phyloP scores from a whole-genome alignment of 2,797 vertebrate genomes.

The Trichosurus vulpecula region DNA sequence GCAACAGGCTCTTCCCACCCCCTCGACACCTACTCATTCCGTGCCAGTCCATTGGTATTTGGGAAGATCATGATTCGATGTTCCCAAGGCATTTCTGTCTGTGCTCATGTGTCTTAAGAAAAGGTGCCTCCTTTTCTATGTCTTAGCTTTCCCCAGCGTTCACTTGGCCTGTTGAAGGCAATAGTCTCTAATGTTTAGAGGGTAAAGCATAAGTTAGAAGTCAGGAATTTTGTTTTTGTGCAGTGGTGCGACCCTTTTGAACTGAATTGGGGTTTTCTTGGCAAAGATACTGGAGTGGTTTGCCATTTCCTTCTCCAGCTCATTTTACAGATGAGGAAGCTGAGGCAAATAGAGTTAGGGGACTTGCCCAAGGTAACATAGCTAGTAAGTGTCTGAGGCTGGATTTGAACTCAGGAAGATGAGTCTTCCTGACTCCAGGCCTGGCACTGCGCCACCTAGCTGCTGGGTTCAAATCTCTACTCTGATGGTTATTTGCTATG shows the following conservation, averaged over 20 bases:
- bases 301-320: neutral
- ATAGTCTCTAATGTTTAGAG: neutral
- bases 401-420: neutral
- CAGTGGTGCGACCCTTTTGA: neutral
- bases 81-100: neutral
- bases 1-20: neutral
- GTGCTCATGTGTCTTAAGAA: neutral
- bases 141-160: neutral
- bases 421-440: neutral
- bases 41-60: neutral
- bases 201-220: neutral
- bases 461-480: neutral
- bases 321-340: neutral
- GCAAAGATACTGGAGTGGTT: neutral
- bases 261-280: neutral
- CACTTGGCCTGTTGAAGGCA: neutral
- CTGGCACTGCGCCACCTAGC: neutral
- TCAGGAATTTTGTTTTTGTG: neutral
- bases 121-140: neutral
- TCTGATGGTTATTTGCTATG: neutral
- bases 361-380: neutral
- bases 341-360: neutral
- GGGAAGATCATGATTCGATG: neutral
- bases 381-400: neutral
- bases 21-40: neutral